phyloP scores from a whole-genome alignment of 30 jellyfish, hydroid and myxozoan genomes.

The Aurelia coerulea region DNA sequence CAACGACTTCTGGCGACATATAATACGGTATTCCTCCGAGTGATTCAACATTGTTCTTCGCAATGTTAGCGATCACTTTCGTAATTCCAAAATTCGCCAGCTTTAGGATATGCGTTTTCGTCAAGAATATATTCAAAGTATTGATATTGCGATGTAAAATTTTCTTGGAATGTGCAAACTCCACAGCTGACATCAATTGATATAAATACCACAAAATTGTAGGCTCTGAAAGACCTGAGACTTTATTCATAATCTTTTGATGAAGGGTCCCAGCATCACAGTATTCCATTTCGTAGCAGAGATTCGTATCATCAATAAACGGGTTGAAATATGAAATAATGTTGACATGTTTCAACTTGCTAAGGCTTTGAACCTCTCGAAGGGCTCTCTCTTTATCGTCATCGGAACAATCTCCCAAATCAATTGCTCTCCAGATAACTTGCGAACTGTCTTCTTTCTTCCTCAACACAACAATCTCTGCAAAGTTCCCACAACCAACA shows the following conservation, averaged over 20 bases:
- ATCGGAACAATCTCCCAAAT: slow-evolving; percentile 83
- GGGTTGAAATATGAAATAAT: slow-evolving; percentile 78
- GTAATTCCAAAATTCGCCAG: slow-evolving; percentile 92
- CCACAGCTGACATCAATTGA: slow-evolving; percentile 90
- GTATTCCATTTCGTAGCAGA: slow-evolving; percentile 91
- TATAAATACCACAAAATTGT: slow-evolving; percentile 73
- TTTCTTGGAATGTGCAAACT: slow-evolving; percentile 73
- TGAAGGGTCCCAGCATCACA: slow-evolving; percentile 90
- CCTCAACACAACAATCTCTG: slow-evolving; percentile 87
- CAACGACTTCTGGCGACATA: slow-evolving; percentile 88
- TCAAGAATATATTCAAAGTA: slow-evolving; percentile 80
- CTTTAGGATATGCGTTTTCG: slow-evolving; percentile 79
- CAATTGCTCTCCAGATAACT: slow-evolving; percentile 92
- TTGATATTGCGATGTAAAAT: slow-evolving; percentile 89
- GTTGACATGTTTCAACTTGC: slow-evolving; percentile 80
- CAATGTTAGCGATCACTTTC: slow-evolving; percentile 81
- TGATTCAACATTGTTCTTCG: slow-evolving; percentile 62
- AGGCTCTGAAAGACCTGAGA: slow-evolving; percentile 60
- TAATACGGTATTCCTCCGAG: slow-evolving; percentile 96
- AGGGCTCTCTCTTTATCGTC: slow-evolving; percentile 78
- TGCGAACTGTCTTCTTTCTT: slow-evolving; percentile 82
- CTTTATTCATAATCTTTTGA: slow-evolving; percentile 76
- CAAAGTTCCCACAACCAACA: slow-evolving; percentile 91
- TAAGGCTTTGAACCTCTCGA: slow-evolving; percentile 80
- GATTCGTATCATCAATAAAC: slow-evolving; percentile 84